Conservation (phyloP, 2,888 invertebrate genomes). For the Salticus scenicus region DNA sequence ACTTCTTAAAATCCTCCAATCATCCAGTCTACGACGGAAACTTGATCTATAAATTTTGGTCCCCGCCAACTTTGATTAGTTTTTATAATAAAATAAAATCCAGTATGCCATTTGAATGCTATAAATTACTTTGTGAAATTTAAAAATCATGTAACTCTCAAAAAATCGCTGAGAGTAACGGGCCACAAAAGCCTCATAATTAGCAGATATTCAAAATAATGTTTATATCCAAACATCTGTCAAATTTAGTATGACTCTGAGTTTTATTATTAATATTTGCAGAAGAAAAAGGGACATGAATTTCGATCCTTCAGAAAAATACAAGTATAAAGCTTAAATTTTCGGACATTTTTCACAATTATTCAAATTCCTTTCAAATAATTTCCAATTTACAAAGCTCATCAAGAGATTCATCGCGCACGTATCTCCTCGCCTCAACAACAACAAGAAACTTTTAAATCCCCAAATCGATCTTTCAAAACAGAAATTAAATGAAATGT, state of each 20-base stretch:
- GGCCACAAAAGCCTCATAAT: constrained; percentile 38
- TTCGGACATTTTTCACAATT: not conserved
- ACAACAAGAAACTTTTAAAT: constrained; percentile 41
- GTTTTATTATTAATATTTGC: no score
- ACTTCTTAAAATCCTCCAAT: constrained; percentile 51
- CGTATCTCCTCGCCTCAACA: constrained; percentile 21
- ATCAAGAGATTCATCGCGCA: constrained; percentile 38
- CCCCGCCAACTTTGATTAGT: constrained; percentile 59
- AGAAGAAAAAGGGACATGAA: no score
- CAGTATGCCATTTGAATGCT: not conserved
- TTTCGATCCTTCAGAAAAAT: no score
- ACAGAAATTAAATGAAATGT: constrained; percentile 48
- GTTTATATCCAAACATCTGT: constrained; percentile 50
- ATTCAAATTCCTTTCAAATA: no score
- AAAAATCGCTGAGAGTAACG: constrained; percentile 38
- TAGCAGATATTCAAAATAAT: constrained; percentile 21
- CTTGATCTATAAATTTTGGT: constrained; percentile 57
- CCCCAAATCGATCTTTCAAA: constrained; percentile 59
- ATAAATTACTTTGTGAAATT: no score
- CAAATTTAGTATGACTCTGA: constrained; percentile 37
- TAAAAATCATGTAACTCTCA: constrained; percentile 43
- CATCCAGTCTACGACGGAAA: constrained; percentile 55
- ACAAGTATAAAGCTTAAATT: no score
- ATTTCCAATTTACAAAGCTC: no score
- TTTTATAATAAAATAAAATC: no score